Evolutionary conservation across 2,888 invertebrate species (phyloP), one percentile per base, ranked within the genome.

Genomic region (Amphiduros pacificus): DNA sequence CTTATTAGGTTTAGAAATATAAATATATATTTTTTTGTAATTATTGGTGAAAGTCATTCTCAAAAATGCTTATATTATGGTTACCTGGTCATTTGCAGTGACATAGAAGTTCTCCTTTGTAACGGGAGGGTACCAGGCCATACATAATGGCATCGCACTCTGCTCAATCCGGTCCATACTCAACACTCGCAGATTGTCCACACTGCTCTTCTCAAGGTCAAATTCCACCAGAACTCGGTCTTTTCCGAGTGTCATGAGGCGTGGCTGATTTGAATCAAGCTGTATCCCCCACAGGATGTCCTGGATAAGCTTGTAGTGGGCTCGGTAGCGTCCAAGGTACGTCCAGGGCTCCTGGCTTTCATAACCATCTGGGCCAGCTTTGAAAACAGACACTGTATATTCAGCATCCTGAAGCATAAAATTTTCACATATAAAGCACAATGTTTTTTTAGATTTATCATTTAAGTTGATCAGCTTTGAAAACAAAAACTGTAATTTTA

Each of bases 151-250:
- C 3, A 86, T 73, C 0, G 88, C 88, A 26, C 85, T 83, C 77
- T 89, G 89, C 62, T 90, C 90, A 44, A 90, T 85, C 55, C 87
- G 80, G 63, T 88, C 86, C 60, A 86, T 75, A 48, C 85, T 85
- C 24, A 76, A 64, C 27, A 83, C 74, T 6, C 81, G 78, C 20
- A 83, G 65, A 61, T 77, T 70, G 66, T 82, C 81, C 60, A 73
- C 73, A 20, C 60, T 61, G 62, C 75, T 76, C 53, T 72, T 74
- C 58, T 73, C 74, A 40, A 83, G 73, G 65, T 83, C 81, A 72
- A 81, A 83, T 68, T 83, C 83, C 36, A 81, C 80, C 73, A 82
- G 68, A 28, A 77, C 72, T 66, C 82, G 70, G 68, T 82, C 82
- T 60, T 77, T 74, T 20, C 81, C 81, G 2, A 83, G 69, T 2